These are phyloP conservation scores for Odobenus rosmarus DNA, from an alignment of 2,113 vertebrate genomes.

Conservation along the genomic window DNA sequence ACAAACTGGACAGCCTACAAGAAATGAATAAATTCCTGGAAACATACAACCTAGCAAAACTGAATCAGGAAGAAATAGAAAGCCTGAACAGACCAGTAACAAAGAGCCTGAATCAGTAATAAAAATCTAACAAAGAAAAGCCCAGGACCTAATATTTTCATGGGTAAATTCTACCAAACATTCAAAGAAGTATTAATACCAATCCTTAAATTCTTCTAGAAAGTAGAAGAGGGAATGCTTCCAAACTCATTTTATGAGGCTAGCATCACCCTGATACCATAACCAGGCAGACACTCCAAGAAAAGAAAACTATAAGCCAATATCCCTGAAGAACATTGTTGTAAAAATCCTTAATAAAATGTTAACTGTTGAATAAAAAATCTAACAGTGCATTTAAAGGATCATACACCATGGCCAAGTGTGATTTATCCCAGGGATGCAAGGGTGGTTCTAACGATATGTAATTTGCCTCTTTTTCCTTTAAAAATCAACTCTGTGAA, in stretches of 20 bases:
- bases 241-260: neutral
- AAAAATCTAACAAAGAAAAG: neutral
- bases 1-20: neutral
- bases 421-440: neutral
- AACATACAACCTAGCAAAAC: neutral
- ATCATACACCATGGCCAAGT: neutral
- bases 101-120: neutral
- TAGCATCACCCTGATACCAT: neutral
- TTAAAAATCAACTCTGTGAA: neutral
- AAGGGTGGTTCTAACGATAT: neutral
- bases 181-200: neutral
- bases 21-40: neutral
- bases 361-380: neutral
- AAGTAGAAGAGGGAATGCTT: neutral
- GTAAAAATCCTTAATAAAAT: neutral
- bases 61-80: neutral
- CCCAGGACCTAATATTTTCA: neutral
- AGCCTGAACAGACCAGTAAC: neutral
- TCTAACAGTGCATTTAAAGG: neutral
- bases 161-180: neutral
- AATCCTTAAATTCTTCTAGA: neutral
- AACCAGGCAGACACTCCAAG: neutral
- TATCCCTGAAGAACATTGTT: neutral
- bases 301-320: neutral
- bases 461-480: neutral